Conservation (phyloP, 2,797 vertebrate genomes). For the Smutsia gigantea region DNA sequence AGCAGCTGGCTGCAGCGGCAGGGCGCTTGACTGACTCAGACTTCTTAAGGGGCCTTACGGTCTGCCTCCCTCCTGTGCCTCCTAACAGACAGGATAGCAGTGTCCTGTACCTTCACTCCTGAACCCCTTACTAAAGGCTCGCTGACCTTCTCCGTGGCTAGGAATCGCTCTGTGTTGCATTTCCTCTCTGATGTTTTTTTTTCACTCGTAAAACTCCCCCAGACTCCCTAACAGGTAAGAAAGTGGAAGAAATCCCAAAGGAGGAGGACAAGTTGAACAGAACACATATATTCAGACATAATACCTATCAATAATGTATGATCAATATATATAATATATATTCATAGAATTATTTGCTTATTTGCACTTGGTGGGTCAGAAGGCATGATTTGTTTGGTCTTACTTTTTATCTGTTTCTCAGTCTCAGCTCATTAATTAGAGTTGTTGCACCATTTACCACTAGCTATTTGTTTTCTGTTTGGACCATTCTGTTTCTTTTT, state of each 20-base stretch:
- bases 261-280: neutral
- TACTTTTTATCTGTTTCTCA: neutral
- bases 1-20: neutral
- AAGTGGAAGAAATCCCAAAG: neutral
- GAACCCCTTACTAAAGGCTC: neutral
- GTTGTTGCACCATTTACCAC: neutral
- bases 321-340: too few species aligned
- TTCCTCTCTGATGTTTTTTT: neutral
- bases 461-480: neutral
- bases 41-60: too few species aligned
- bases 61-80: too few species aligned
- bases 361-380: too few species aligned
- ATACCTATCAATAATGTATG: neutral
- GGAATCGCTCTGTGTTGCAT: neutral
- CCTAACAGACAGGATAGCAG: neutral
- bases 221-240: neutral
- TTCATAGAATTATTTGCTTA: too few species aligned
- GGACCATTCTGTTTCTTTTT: neutral
- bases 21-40: too few species aligned
- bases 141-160: neutral
- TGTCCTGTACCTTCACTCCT: neutral
- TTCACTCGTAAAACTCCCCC: neutral
- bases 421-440: neutral
- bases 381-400: too few species aligned
- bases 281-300: neutral